Base-by-base conservation (phyloP, 2,797 vertebrate species). In the Hippopotamyrus pictus region DNA sequence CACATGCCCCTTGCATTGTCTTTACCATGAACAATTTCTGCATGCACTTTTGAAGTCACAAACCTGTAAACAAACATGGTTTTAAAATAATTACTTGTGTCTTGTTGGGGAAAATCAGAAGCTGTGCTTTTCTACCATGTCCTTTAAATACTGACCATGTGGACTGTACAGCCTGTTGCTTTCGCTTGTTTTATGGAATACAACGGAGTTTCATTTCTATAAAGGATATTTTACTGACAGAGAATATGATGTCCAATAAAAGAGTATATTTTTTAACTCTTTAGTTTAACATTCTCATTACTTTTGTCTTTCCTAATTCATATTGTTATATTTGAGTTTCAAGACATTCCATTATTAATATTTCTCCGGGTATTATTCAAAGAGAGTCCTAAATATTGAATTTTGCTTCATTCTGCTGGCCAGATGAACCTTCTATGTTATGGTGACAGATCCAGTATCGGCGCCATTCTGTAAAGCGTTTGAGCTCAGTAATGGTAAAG, bases 51-150 rank as follows among this genome's bases (percentile, higher is more conserved):
- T 89, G 69, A 89, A 86, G 19, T 50, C 25, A 48, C 37, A 53
- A 29, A 25, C 33, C 5, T n/a, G 12, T 46, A 41, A n/a, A 25
- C 11, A n/a, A 22, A 29, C 6, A 53, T 17, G 46, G 33, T 86
- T 89, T 73, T 54, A 37, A 29, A 89, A 86, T 62, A 25, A 73
- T 86, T 89, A 51, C 73, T 87, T 44, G n/a, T 86, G 44, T 86
- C 59, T 89, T 37, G 25, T 48, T 86, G 54, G 62, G 46, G 50
- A 14, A 51, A 48, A 76, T 73, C 46, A 89, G 5, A 22, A 73
- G 1, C 37, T 2, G 17, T 79, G 6, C 5, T 41, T 79, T 79
- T 44, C 37, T 79, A 1, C 17, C 17, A 44, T 37, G 1, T 44
- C 73, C 7, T 79, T 19, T 17, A 79, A 19, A 44, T 8, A 8